Evolutionary conservation across 2,113 vertebrate species (phyloP).

Genomic region (Cololabis saira): DNA sequence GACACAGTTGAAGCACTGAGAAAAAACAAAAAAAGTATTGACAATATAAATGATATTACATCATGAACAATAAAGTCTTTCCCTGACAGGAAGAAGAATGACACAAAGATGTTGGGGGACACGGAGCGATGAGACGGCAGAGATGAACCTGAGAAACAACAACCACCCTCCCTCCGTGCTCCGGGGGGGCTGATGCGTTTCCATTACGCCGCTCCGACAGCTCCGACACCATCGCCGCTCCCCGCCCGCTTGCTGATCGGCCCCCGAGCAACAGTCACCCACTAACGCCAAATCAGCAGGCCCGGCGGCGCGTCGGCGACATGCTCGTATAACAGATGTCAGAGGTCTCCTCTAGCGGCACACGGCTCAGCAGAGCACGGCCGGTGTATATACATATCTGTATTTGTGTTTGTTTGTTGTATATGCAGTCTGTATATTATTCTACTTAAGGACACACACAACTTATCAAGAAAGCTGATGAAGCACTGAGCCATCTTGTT

Average conservation of each 20-base stretch:
- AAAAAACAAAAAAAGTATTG: too few species aligned
- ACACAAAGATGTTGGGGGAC: slow-evolving; percentile 35
- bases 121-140: slow-evolving; percentile 23
- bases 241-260: slow-evolving; percentile 56
- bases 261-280: slow-evolving; percentile 41
- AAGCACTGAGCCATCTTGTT: slow-evolving; percentile 49
- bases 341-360: slow-evolving; percentile 7
- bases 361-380: too few species aligned
- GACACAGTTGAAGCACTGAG: too few species aligned
- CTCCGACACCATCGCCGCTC: slow-evolving; percentile 57
- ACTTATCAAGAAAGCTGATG: slow-evolving; percentile 1
- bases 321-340: slow-evolving; percentile 25
- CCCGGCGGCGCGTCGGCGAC: slow-evolving; percentile 43
- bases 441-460: background rate
- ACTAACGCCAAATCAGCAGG: slow-evolving; percentile 48
- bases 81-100: slow-evolving; percentile 14
- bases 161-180: slow-evolving; percentile 23
- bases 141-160: background rate
- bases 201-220: slow-evolving; percentile 64
- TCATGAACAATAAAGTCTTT: slow-evolving; percentile 23
- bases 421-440: too few species aligned
- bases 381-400: too few species aligned
- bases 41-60: too few species aligned
- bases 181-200: slow-evolving; percentile 47
- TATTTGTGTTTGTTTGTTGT: too few species aligned